Evolutionary conservation across 1,140 invertebrate species (phyloP).

Genomic region (Trachymyrmex septentrionalis): DNA sequence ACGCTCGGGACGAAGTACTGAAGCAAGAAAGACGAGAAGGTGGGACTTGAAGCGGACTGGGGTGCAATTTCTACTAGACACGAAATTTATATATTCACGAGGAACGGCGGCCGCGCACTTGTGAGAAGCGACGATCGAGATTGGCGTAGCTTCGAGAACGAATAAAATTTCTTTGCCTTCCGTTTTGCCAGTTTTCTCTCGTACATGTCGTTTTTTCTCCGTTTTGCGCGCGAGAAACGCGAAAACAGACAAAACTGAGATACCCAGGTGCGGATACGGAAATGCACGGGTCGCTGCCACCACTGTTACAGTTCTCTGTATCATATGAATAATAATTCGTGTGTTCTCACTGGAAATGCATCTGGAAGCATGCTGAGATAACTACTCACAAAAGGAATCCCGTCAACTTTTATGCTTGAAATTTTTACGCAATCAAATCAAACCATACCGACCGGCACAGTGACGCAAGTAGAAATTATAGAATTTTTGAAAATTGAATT

Average conservation of each 20-base stretch:
- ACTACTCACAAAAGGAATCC: slow-evolving; percentile 15
- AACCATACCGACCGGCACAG: not conserved
- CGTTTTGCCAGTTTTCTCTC: slow-evolving; percentile 52
- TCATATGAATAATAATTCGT: slow-evolving; percentile 46
- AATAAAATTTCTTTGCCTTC: slow-evolving; percentile 60
- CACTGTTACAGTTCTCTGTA: not conserved
- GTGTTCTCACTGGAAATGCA: slow-evolving; percentile 10
- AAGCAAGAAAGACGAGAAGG: slow-evolving; percentile 58
- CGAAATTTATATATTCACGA: slow-evolving; percentile 62
- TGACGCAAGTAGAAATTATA: slow-evolving; percentile 6
- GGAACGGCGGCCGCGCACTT: slow-evolving; percentile 1
- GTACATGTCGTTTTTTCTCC: slow-evolving; percentile 46
- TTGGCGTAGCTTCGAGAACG: slow-evolving; percentile 56
- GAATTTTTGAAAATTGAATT: slow-evolving; percentile 38
- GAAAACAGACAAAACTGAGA: slow-evolving; percentile 46
- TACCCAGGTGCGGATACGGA: slow-evolving; percentile 50
- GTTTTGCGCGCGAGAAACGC: slow-evolving; percentile 15
- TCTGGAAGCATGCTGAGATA: slow-evolving; percentile 12
- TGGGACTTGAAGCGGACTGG: no score
- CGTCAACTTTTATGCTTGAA: not conserved
- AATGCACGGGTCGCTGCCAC: not conserved
- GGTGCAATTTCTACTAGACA: slow-evolving; percentile 41
- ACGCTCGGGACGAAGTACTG: slow-evolving; percentile 59
- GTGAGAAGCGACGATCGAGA: slow-evolving; percentile 39
- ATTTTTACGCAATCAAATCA: slow-evolving; percentile 7